Base-by-base conservation (phyloP, 2,888 invertebrate genomes). In the Nemotelus nigrinus region DNA sequence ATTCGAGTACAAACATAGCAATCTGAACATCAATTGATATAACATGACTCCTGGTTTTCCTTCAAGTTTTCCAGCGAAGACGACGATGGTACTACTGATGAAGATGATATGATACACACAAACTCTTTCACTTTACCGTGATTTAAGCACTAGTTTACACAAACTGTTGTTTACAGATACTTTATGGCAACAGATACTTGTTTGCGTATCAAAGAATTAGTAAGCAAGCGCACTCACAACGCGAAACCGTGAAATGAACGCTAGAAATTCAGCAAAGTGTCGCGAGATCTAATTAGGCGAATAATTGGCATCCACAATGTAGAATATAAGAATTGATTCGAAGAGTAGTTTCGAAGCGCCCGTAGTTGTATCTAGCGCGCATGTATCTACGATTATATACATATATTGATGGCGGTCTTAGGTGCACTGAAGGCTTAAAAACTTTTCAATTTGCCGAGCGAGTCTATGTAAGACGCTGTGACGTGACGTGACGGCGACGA, bases 241-340 rank as follows among this genome's bases (percentile, higher is more conserved):
- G 55, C 25, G 8, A 55, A 53, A 70, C 55, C 8, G 55, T 70
- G 43, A 55, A 53, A n/a, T 25, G 55, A 70, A 70, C 70, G 55
- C 43, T 53, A 43, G 55, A 43, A 74, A 60, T 63, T 48, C 60
- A 74, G 74, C 74, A 74, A 60, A 48, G 48, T 41, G 60, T 63
- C 74, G 74, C 63, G 60, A 74, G 48, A 10, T 63, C 39, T 60
- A 63, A 74, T 60, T 74, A 48, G 39, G 60, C 63, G 57, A 63
- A 44, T 60, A 63, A 60, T 72, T 10, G 41, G 25, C 4, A 45
- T 43, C 58, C 7, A 65, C 8, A 44, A 8, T 25, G 25, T 44
- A 39, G 47, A n/a, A n/a, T 50, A 48, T 67, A n/a, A 25, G 48
- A 48, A 39, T 63, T n/a, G 67, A 48, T 2, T 48, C 7, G 43